Percentiles rank a stretch among this genome's conserved stretches.
These are phyloP conservation scores for Ischnus inquisitorius DNA, from an alignment of 2,888 invertebrate genomes.

Conservation along the genomic window DNA sequence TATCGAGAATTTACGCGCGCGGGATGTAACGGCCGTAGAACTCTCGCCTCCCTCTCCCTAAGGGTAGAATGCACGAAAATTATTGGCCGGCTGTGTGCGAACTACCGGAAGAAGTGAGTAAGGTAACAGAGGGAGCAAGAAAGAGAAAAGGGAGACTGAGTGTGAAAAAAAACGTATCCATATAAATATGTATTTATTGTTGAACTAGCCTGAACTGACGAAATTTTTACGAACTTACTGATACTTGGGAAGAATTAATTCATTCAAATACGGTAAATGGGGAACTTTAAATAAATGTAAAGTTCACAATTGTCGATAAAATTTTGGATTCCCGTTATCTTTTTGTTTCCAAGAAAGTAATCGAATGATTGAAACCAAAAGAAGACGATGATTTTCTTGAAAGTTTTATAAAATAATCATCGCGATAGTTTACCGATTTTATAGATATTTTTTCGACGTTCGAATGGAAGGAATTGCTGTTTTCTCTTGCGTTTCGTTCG, in stretches of 20 bases:
- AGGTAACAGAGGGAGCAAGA: slow-evolving; percentile 26
- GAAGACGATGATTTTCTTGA: background rate
- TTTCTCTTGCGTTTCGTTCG: background rate
- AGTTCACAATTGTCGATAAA: background rate
- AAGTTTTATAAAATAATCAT: no score
- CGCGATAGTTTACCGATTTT: no score
- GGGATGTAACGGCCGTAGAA: background rate
- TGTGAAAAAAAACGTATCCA: slow-evolving; percentile 19
- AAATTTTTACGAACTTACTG: background rate
- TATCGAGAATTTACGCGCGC: slow-evolving; percentile 56
- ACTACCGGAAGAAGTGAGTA: slow-evolving; percentile 56
- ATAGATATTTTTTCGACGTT: no score
- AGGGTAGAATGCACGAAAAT: slow-evolving; percentile 45
- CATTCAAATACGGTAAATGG: background rate
- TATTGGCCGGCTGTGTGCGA: slow-evolving; percentile 53
- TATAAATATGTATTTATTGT: background rate
- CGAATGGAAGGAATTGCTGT: background rate
- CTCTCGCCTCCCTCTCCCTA: background rate
- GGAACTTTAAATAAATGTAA: background rate
- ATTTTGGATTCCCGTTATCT: background rate
- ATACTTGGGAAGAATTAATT: background rate
- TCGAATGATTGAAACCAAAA: background rate
- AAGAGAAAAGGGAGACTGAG: slow-evolving; percentile 50
- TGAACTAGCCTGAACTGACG: background rate
- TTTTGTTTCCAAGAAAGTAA: background rate